Evolutionary conservation across 2,113 vertebrate species (phyloP), one percentile per base, ranked within the genome.

Genomic region (Festucalex cinctus): DNA sequence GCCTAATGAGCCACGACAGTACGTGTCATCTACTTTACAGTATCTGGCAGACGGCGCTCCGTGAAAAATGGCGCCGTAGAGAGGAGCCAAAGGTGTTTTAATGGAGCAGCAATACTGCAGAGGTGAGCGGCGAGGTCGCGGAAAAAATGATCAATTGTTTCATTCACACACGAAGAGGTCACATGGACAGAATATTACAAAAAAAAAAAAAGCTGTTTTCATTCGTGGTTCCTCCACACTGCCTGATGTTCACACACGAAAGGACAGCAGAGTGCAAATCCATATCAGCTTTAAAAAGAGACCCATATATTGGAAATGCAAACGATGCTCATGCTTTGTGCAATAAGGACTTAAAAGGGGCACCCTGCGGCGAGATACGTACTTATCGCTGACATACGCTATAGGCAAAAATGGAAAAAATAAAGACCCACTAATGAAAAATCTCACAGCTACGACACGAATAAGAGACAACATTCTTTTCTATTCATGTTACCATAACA

Each of bases 111-210:
- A 43, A 32, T 63, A 75, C 39, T 51, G 57, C 51, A 70, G 51
- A 65, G 49, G 46, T 61, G 69, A 61, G 39, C 32, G 56, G 60
- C n/a, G 58, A 49, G 58, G 17, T 28, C 17, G 28, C 62, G 65
- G 59, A 41, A 71, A n/a, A 70, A 71, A 77, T 74, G 36, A 76
- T 68, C 51, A 6, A 56, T 59, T 48, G 28, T 79, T 41, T 67
- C 32, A 69, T 70, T 56, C 6, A 19, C 39, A 44, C 65, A 60
- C 66, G 49, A 37, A 66, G 66, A 49, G 70, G 61, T 63, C 36
- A 48, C 49, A 73, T 17, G 32, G 26, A 59, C 16, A 64, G 14
- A 53, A 37, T 68, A 48, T 32, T 57, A 9, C 2, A 60, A 12
- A 65, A 57, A 35, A 66, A 65, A 48, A 57, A 56, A 51, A 48